phyloP scores from a whole-genome alignment of 2,888 invertebrate genomes.

The Cylloceria caligata region DNA sequence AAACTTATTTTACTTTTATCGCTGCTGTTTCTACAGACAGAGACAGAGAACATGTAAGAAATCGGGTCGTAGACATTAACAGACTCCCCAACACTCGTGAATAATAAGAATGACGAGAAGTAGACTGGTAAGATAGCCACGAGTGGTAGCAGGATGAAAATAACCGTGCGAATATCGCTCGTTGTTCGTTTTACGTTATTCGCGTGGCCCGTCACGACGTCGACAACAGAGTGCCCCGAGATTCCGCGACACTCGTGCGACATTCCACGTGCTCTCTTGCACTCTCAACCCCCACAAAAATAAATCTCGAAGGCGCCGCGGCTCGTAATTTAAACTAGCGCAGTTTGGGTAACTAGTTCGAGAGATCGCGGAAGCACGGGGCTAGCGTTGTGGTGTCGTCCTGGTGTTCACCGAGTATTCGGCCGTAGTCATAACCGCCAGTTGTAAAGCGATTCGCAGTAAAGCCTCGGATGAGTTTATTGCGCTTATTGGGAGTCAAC shows the following conservation, averaged over 20 bases:
- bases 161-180: conserved; percentile 57
- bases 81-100: conserved; percentile 24
- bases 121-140: conserved; percentile 42
- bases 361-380: conserved; percentile 61
- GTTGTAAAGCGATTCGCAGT: conserved; percentile 84
- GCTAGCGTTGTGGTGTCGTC: conserved; percentile 38
- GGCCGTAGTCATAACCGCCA: conserved; percentile 78
- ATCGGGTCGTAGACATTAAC: conserved; percentile 3
- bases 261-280: conserved; percentile 22
- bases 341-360: conserved; percentile 84
- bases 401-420: conserved; percentile 58
- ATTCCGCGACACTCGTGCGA: conserved; percentile 26
- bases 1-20: conserved; percentile 53
- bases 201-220: conserved; percentile 46
- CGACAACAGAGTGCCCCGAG: conserved; percentile 26
- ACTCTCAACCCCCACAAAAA: conserved; percentile 71
- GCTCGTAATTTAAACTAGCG: conserved; percentile 84
- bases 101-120: conserved; percentile 57
- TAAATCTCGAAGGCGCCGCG: conserved; percentile 81
- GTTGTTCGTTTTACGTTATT: conserved; percentile 59
- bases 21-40: conserved; percentile 11
- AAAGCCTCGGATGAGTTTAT: conserved; percentile 84
- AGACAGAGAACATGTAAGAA: conserved; percentile 40
- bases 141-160: conserved; percentile 41
- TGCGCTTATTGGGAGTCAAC: conserved; percentile 81